Conservation (phyloP, 2,797 vertebrate genomes). For the Potorous gilbertii region DNA sequence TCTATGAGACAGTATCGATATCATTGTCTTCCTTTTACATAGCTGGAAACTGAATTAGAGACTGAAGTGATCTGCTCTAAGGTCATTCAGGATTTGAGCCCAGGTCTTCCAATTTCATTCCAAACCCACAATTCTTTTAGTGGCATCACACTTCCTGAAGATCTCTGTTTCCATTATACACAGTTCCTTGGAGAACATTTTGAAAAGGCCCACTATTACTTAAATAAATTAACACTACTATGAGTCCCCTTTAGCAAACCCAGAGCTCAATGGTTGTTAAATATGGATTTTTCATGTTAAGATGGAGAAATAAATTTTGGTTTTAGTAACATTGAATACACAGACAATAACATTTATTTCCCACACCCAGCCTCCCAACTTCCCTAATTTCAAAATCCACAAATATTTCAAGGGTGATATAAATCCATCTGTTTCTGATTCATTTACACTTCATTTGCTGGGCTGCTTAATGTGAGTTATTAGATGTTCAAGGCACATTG, state of each 20-base stretch:
- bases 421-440: constrained; percentile 61
- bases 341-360: constrained; percentile 30
- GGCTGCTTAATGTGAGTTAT: constrained; percentile 48
- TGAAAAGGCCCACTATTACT: constrained; percentile 42
- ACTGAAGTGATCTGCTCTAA: neutral
- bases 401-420: constrained; percentile 38
- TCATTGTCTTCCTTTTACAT: neutral
- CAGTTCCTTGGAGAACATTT: constrained; percentile 32
- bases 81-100: neutral
- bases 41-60: neutral
- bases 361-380: constrained; percentile 3
- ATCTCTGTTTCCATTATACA: constrained; percentile 19
- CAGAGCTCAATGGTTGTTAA: constrained; percentile 42
- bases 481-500: constrained; percentile 46
- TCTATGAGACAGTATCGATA: neutral
- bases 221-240: constrained; percentile 32
- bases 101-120: neutral
- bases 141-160: neutral
- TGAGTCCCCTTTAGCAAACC: constrained; percentile 10
- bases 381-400: constrained; percentile 54
- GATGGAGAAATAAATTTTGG: constrained; percentile 35
- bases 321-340: constrained; percentile 3
- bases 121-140: neutral
- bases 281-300: constrained; percentile 27
- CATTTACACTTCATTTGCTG: constrained; percentile 50